phyloP scores from a whole-genome alignment of 1,140 invertebrate genomes.

The Nymphalis io region DNA sequence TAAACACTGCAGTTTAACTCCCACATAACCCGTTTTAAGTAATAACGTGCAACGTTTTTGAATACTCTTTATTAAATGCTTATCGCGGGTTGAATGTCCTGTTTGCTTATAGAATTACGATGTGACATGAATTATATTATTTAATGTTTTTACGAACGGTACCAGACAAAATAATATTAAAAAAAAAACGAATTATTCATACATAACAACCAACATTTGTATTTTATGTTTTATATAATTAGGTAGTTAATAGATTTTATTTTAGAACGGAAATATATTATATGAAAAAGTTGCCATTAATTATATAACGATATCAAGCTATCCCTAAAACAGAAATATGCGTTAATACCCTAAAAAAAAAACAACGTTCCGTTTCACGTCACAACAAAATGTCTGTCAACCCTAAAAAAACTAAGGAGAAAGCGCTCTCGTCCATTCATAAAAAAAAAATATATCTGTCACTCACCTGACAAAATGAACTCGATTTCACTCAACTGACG shows the following conservation, averaged over 20 bases:
- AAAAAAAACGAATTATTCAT: too few species aligned
- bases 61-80: neutral
- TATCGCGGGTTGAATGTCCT: neutral
- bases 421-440: conserved; percentile 42
- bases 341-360: conserved; percentile 18
- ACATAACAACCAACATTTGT: too few species aligned
- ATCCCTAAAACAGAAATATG: neutral
- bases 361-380: conserved; percentile 32
- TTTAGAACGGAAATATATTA: neutral
- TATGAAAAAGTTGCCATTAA: neutral
- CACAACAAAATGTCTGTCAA: conserved; percentile 34
- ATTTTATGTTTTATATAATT: too few species aligned
- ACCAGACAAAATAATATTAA: too few species aligned
- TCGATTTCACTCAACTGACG: conserved; percentile 59
- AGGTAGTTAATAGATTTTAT: too few species aligned
- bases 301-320: neutral
- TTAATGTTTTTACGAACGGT: too few species aligned
- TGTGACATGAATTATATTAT: too few species aligned
- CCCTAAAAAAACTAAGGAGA: conserved; percentile 46
- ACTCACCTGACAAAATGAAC: conserved; percentile 52
- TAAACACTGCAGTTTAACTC: neutral
- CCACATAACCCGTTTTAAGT: neutral
- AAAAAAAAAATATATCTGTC: conserved; percentile 36
- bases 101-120: too few species aligned
- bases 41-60: neutral